Evolutionary conservation across 2,113 vertebrate species (phyloP), one percentile per base, ranked within the genome.

Genomic region (Protobothrops flavoviridis): DNA sequence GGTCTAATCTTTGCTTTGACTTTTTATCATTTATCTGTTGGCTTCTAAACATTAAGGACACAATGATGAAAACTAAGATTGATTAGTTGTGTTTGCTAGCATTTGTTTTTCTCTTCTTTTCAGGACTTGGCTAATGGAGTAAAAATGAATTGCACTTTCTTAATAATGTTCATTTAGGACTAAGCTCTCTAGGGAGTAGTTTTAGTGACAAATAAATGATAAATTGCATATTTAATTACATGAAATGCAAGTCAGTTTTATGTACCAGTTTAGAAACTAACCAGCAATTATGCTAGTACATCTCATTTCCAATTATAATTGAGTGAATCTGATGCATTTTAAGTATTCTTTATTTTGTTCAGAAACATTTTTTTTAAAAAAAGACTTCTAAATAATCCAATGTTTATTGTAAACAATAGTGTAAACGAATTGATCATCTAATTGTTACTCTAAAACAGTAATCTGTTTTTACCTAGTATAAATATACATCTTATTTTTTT

Each of bases 181-280:
- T 11, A 86, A 0, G 91, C n/a, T 94, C 85, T 90, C 88, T 45
- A 57, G 92, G 53, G 85, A 94, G 93, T 89, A 61, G 11, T 88
- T 96, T 93, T 88, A 64, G 23, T 95, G 86, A 91, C 56, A 93
- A 61, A 81, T n/a, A 69, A 85, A 29, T 91, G 93, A 95, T 95
- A 93, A 94, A 93, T 94, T 69, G 86, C 26, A 8, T 69, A 85
- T 95, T 95, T 93, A 96, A 94, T 94, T 93, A 90, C 45, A 93
- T 53, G 93, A 94, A 89, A 29, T 20, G 24, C 69, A 45, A 85
- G n/a, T 61, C 26, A 29, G n/a, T n/a, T 89, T 92, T 92, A 53
- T 86, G n/a, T 50, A 86, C 55, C 45, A 89, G n/a, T 24, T 92
- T 92, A 64, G 87, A 64, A 92, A 92, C 11, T 87, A 91, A 24